phyloP scores from a whole-genome alignment of 2,888 invertebrate species.

The Pachliopta kotzebuea region DNA sequence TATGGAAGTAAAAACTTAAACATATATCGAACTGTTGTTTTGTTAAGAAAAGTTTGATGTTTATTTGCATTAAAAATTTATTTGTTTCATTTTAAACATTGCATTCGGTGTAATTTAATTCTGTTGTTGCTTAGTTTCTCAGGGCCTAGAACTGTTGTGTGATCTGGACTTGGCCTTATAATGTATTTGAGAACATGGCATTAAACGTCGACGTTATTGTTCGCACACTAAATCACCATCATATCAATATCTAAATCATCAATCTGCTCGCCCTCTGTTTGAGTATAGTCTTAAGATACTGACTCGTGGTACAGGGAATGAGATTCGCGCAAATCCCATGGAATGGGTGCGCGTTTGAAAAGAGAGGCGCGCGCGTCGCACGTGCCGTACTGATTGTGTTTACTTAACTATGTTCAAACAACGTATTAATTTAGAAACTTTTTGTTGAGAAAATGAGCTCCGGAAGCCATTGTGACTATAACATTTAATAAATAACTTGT shows the following conservation, averaged over 20 bases:
- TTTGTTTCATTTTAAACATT: no score
- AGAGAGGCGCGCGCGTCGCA: constrained; percentile 60
- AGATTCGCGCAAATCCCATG: constrained; percentile 73
- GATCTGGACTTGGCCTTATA: neutral
- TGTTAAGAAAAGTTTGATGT: no score
- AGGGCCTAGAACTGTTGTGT: neutral
- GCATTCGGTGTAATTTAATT: no score
- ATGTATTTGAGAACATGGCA: constrained; percentile 5
- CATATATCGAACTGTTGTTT: no score
- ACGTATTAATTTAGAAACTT: constrained; percentile 75
- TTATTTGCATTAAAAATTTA: no score
- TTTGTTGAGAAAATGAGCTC: constrained; percentile 71
- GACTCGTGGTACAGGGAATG: constrained; percentile 62
- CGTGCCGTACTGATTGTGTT: constrained; percentile 75
- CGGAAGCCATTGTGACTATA: constrained; percentile 48
- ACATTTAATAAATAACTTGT: constrained; percentile 11
- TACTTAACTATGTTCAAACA: constrained; percentile 78
- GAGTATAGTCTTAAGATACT: constrained; percentile 73
- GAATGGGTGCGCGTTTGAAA: constrained; percentile 53
- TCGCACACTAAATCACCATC: constrained; percentile 74
- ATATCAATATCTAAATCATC: constrained; percentile 76
- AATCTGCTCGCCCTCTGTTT: constrained; percentile 72
- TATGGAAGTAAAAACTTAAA: no score
- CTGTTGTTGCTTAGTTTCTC: no score
- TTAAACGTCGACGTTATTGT: constrained; percentile 53